Evolutionary conservation across 2,797 vertebrate species (phyloP), one percentile per base, ranked within the genome.

Genomic region (Tapirus indicus): DNA sequence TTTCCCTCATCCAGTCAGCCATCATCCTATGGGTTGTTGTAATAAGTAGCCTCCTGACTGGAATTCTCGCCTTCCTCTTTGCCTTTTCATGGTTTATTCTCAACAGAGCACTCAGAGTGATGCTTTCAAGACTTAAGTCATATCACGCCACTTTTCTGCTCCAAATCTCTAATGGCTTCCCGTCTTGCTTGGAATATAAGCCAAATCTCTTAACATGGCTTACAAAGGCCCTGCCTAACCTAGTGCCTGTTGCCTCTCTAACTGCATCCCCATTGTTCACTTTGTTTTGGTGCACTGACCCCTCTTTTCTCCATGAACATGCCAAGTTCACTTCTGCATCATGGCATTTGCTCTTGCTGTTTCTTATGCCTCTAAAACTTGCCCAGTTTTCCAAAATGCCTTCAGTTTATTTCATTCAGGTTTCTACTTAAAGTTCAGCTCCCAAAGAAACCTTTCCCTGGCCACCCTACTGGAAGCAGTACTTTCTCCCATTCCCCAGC

Each of bases 91-190:
- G 66, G 9, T 80, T 80, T 89, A 32, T 54, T 58, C 35, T 75
- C 52, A 80, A 62, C 47, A 77, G 62, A 88, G 23, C 32, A 68
- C 44, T 88, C 64, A 74, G 56, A 60, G 66, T 64, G 35, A 64
- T 75, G 13, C 41, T 91, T 96, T 91, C 44, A 93, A 64, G 44
- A 89, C n/a, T 75, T 85, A 32, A 38, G 18, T 88, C 82, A 12
- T 68, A 56, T 78, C 32, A 74, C 3, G 4, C 62, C 25, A 84
- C 1, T 54, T 71, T 74, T 82, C 23, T 88, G 44, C 44, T 79
- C 41, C 58, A 68, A 11, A 35, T 58, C 20, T 72, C 62, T 62
- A 16, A 71, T 54, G 58, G 71, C 77, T 80, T 56, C 44, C 89
- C 1, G 0, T 84, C 35, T 84, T 94, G 29, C 66, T 97, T 32